Evolutionary conservation across 2,113 vertebrate species (phyloP), one percentile per base, ranked within the genome.

Genomic region (Myiagra hebetior): DNA sequence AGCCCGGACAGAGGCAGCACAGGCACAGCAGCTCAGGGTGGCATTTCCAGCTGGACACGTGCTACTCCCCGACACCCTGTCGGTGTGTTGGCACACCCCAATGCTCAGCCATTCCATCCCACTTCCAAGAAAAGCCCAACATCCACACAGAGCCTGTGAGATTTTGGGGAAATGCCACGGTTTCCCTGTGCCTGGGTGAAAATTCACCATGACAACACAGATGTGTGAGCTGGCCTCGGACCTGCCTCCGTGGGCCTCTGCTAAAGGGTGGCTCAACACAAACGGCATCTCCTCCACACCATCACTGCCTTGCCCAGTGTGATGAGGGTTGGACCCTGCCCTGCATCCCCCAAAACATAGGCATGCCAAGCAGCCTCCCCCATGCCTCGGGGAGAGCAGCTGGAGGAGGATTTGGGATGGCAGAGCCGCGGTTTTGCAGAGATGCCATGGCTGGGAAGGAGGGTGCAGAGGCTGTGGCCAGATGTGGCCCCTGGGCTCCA

Each of bases 151-250:
- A 93, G 91, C 68, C 67, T 59, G 67, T 2, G 1, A 91, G 91
- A 46, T 89, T 94, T 97, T 88, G 82, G 83, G 95, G 69, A 95
- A 95, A 80, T 0, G 47, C 73, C 37, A n/a, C 1, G 0, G 73
- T 95, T 93, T 93, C 44, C 60, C 88, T 85, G 60, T 28, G 96
- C 80, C 69, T 95, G 94, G 86, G 88, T 95, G 92, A 86, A 59
- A 94, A 97, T 97, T 96, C 95, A 93, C 96, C 96, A 97, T 97
- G 96, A 97, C 96, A 97, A 97, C 96, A 86, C 7, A 15, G 91
- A 94, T 96, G 92, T 85, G 28, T 53, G 88, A 97, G 83, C 85
- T 79, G 85, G 91, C 91, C 94, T 62, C 11, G 6, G 92, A 84
- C 92, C 94, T 93, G 91, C 95, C 77, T 94, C 94, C 46, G 0